Percentiles rank a stretch among this genome's conserved stretches.
phyloP scores from a whole-genome alignment of 2,888 invertebrate genomes.

The Busseola fusca region DNA sequence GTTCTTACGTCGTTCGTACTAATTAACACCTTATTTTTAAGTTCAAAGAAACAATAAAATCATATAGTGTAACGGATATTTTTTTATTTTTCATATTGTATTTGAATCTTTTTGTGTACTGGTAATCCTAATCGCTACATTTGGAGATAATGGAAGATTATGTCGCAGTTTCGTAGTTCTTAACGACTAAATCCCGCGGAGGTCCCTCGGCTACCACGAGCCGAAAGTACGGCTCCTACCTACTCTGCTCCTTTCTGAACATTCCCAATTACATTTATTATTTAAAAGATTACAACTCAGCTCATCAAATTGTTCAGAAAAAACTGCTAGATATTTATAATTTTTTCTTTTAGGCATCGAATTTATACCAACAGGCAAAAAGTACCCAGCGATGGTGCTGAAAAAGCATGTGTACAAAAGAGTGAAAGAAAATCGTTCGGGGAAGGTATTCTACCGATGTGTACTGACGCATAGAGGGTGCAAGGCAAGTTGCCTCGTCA shows the following conservation, averaged over 20 bases:
- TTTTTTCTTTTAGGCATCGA: conserved; percentile 52
- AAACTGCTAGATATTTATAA: conserved; percentile 16
- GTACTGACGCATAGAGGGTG: conserved; percentile 70
- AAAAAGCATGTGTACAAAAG: conserved; percentile 68
- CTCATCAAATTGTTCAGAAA: not conserved
- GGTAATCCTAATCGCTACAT: not conserved
- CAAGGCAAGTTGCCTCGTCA: conserved; percentile 52
- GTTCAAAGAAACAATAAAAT: conserved; percentile 20
- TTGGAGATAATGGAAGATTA: not conserved
- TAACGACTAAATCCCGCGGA: not conserved
- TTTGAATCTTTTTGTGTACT: not conserved
- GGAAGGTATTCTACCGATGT: conserved; percentile 70
- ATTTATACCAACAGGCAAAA: conserved; percentile 66
- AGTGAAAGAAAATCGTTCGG: conserved; percentile 65
- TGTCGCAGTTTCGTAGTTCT: not conserved
- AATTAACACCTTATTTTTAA: conserved; percentile 14
- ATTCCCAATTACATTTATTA: not conserved
- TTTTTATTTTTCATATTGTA: not conserved
- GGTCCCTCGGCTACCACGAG: not conserved
- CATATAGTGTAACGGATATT: not conserved
- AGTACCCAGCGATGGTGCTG: conserved; percentile 68
- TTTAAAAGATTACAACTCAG: not conserved
- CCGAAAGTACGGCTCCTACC: not conserved
- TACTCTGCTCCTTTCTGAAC: not conserved
- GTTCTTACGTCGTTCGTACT: not conserved